Conservation (phyloP, 1,140 invertebrate species). For the Venustaconcha ellipsiformis region DNA sequence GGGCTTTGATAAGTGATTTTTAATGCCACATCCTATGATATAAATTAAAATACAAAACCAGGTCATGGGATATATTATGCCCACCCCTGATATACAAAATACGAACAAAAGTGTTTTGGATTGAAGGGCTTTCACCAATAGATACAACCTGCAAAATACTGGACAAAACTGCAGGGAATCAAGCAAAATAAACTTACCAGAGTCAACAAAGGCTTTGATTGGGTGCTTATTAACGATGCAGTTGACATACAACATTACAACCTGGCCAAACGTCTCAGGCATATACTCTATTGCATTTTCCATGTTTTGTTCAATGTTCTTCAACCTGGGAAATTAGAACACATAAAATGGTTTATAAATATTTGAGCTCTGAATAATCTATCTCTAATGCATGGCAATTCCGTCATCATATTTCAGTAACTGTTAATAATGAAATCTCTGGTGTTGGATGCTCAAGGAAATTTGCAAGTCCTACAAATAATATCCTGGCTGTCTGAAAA, state of each 20-base stretch:
- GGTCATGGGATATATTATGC: no score
- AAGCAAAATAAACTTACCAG: slow-evolving; percentile 72
- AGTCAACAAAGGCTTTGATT: slow-evolving; percentile 98
- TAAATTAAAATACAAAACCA: no score
- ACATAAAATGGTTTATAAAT: not conserved
- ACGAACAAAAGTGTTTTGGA: no score
- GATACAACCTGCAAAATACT: no score
- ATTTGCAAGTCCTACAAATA: not conserved
- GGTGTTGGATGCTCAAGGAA: not conserved
- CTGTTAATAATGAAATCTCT: not conserved
- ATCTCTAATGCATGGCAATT: not conserved
- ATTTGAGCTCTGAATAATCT: not conserved
- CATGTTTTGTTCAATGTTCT: slow-evolving; percentile 99
- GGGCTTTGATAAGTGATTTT: no score
- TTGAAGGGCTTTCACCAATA: no score
- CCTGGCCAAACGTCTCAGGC: slow-evolving; percentile 97
- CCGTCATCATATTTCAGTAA: not conserved
- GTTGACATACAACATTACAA: slow-evolving; percentile 95
- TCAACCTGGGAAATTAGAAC: slow-evolving; percentile 72
- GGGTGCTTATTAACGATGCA: slow-evolving; percentile 87
- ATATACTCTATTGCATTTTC: slow-evolving; percentile 98
- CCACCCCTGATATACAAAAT: no score
- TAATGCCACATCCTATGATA: no score
- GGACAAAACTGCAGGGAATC: no score
- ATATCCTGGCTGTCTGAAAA: not conserved